Percentiles rank a stretch among this genome's conserved stretches.
These are phyloP conservation scores for Theretra japonica DNA, from an alignment of 2,888 invertebrate genomes.

Conservation along the genomic window DNA sequence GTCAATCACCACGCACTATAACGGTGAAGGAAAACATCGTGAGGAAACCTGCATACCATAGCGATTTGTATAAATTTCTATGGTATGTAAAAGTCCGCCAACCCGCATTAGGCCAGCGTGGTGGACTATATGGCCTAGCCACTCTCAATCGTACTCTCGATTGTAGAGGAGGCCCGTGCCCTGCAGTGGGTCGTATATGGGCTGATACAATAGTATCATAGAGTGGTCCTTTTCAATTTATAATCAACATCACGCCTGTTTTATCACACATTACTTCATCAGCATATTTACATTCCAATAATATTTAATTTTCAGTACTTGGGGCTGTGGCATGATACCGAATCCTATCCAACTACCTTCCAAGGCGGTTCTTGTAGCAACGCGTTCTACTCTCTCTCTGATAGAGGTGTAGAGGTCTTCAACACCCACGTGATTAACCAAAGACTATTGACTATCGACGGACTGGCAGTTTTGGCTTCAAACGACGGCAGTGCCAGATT, in stretches of 20 bases:
- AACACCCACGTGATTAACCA: conserved; percentile 75
- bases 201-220: too few species aligned
- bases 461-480: conserved; percentile 69
- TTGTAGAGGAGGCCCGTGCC: too few species aligned
- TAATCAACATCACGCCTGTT: neutral
- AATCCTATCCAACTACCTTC: conserved; percentile 62
- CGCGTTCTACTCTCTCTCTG: conserved; percentile 57
- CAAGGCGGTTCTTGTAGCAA: conserved; percentile 66
- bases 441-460: conserved; percentile 77
- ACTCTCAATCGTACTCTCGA: too few species aligned
- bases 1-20: too few species aligned
- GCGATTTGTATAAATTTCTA: too few species aligned
- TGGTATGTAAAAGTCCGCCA: too few species aligned
- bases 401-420: conserved; percentile 55
- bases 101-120: too few species aligned
- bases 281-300: neutral
- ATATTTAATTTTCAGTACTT: conserved; percentile 56
- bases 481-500: conserved; percentile 80
- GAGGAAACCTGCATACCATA: too few species aligned
- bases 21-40: too few species aligned
- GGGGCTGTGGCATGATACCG: conserved; percentile 68
- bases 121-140: too few species aligned
- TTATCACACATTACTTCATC: neutral
- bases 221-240: neutral
- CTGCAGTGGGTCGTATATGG: too few species aligned